Percentiles rank a stretch among this genome's conserved stretches.
These are phyloP conservation scores for Tethya wilhelma DNA, from an alignment of 37 sponge, comb jelly and placozoan species.

Conservation along the genomic window DNA sequence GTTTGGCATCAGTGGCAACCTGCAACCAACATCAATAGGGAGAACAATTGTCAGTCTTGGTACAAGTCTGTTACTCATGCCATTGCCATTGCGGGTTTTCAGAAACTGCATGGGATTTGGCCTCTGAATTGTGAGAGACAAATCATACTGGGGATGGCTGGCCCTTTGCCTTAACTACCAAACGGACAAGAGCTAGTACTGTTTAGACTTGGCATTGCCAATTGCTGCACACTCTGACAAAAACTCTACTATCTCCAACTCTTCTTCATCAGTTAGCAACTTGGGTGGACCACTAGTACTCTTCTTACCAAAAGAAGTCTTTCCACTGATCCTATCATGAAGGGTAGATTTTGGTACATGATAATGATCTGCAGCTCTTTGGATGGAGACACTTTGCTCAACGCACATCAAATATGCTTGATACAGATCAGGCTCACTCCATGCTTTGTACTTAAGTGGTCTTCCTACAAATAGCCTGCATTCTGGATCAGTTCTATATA, in stretches of 20 bases:
- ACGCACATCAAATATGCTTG: too few relatives aligned
- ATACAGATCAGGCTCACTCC: too few relatives aligned
- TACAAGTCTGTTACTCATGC: conserved; percentile 50
- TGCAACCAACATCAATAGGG: neutral
- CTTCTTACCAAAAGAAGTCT: neutral
- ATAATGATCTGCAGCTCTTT: neutral
- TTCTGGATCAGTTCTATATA: too few relatives aligned
- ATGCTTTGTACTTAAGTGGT: too few relatives aligned
- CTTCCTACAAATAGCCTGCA: too few relatives aligned
- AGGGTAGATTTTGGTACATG: neutral
- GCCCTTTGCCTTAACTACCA: neutral
- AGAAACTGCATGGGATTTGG: too few relatives aligned
- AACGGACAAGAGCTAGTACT: neutral
- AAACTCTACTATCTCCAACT: neutral
- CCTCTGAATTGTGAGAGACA: conserved; percentile 23
- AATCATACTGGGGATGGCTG: neutral
- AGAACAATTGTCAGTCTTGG: neutral
- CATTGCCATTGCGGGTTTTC: too few relatives aligned
- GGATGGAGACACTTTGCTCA: too few relatives aligned
- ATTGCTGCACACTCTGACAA: neutral
- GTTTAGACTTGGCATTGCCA: neutral
- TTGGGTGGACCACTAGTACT: neutral
- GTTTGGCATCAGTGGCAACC: neutral
- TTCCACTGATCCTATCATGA: neutral
- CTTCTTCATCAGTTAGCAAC: neutral